Conservation (phyloP, 2,797 vertebrate species). For the Halcyon badia region DNA sequence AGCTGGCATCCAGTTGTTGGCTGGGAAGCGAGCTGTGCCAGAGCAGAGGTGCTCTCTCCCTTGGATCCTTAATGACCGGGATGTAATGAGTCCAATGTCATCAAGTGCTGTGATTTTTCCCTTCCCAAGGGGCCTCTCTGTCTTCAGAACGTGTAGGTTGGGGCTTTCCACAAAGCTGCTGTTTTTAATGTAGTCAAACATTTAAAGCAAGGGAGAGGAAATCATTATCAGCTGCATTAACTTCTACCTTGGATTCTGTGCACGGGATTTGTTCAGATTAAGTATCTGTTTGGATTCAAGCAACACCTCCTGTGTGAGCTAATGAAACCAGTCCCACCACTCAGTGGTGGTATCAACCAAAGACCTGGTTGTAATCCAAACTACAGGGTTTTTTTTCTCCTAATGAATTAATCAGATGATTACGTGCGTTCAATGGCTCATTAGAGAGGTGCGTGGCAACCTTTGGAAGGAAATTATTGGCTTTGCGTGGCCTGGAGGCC, state of each 20-base stretch:
- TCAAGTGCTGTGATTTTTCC: neutral
- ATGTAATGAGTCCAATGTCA: neutral
- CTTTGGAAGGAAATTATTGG: neutral
- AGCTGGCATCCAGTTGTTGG: neutral
- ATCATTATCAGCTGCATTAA: constrained; percentile 4
- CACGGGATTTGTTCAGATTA: neutral
- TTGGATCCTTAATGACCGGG: neutral
- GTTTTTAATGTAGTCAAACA: neutral
- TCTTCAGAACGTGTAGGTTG: neutral
- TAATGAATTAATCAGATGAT: constrained; percentile 58
- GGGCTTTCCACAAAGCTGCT: neutral
- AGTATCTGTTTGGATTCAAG: neutral
- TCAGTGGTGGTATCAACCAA: neutral
- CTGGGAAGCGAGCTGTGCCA: neutral
- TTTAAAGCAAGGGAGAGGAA: neutral
- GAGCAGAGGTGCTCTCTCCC: neutral
- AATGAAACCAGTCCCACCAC: neutral
- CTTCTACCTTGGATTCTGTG: neutral
- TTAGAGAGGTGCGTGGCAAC: constrained; percentile 20
- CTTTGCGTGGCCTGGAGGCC: neutral
- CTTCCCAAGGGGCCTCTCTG: neutral
- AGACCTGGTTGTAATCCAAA: neutral
- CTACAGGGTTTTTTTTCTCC: neutral
- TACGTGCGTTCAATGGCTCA: neutral
- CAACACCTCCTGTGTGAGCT: neutral